Evolutionary conservation across 2,113 vertebrate species (phyloP), one percentile per base, ranked within the genome.

Genomic region (Syrmaticus mikado): DNA sequence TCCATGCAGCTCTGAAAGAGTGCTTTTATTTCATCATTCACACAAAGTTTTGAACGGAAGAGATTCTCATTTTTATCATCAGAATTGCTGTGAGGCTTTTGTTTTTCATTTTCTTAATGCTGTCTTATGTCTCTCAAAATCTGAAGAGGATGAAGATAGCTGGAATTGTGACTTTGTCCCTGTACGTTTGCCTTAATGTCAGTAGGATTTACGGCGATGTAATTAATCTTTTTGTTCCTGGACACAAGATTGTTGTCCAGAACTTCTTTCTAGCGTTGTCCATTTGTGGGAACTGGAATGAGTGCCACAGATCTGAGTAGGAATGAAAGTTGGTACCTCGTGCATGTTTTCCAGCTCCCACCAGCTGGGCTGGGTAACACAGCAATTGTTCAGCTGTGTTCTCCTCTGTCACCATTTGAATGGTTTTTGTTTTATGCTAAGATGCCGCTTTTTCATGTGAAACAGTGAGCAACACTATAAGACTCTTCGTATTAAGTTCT

Each of bases 141-240:
- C 78, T 73, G n/a, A 92, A 27, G 6, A 38, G 14, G 6, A 41
- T 85, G 36, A 71, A 81, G 82, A 90, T 94, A 87, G 65, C 92
- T 84, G 87, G 28, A 70, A 90, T 96, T 77, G 20, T 83, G 46
- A 66, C 53, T 92, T 89, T 48, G n/a, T 92, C 71, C 4, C 1
- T 90, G 28, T 93, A 5, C 82, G 52, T 94, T 95, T 93, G 60
- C 85, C 85, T 92, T 85, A 70, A 80, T 92, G 78, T 91, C 78
- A 58, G 75, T 73, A 77, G 85, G 75, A 92, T 94, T 95, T 95
- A 90, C 50, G 80, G 41, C 82, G 77, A 32, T 82, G 48, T 65
- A 75, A 94, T 79, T 92, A 79, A 72, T 87, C 53, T 93, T 43
- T 89, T 60, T 87, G 30, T 91, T 89, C 78, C 87, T 87, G 84